phyloP scores from a whole-genome alignment of 2,113 vertebrate species.

The Ictalurus punctatus region DNA sequence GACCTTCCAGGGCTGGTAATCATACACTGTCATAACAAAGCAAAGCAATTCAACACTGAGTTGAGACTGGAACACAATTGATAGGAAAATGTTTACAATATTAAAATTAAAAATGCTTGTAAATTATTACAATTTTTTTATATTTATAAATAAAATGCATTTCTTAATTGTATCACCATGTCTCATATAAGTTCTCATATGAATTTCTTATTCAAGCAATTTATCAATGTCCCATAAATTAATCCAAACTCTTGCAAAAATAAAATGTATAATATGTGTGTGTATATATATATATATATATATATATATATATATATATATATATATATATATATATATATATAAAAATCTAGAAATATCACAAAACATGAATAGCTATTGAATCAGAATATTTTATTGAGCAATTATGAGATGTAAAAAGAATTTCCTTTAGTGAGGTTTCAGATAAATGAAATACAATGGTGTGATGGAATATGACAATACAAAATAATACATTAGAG shows the following conservation, averaged over 20 bases:
- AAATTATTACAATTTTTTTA: background rate
- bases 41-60: background rate
- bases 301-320: no score
- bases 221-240: background rate
- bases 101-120: background rate
- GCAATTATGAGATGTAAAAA: background rate
- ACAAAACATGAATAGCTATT: background rate
- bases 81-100: background rate
- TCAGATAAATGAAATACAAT: background rate
- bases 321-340: no score
- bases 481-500: background rate
- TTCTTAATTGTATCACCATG: background rate
- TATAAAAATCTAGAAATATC: background rate
- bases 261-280: background rate
- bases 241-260: background rate
- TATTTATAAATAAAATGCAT: background rate
- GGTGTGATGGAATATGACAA: background rate
- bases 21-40: background rate
- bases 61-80: background rate
- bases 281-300: no score
- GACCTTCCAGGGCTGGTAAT: constrained; percentile 18
- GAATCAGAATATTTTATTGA: background rate
- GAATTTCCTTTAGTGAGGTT: background rate
- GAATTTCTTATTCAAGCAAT: background rate
- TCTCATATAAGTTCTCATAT: background rate